Percentiles rank a stretch among this genome's conserved stretches.
Evolutionary conservation across 2,797 vertebrate species (phyloP).

Genomic region (Pantherophis vulpinus): DNA sequence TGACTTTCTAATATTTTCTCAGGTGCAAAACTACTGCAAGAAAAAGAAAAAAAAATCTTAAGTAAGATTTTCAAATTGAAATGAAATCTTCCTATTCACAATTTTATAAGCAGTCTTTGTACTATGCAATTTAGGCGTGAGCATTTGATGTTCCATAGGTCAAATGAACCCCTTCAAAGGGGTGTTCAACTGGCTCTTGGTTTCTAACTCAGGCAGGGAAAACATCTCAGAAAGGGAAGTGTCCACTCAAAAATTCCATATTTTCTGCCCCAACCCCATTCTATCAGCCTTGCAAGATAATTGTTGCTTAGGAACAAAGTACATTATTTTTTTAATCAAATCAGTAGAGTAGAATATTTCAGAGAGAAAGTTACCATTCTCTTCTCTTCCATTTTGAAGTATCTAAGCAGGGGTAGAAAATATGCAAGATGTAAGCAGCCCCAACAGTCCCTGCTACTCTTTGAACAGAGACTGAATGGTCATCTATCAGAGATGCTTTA

Average conservation of each 20-base stretch:
- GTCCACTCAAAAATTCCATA: background rate
- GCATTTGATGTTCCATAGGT: background rate
- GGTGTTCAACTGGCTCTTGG: background rate
- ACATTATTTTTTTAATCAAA: constrained; percentile 24
- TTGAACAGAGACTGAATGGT: background rate
- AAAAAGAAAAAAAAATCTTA: background rate
- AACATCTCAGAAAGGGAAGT: no score
- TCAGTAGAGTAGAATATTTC: background rate
- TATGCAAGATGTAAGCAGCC: background rate
- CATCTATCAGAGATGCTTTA: background rate
- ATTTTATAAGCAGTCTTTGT: background rate
- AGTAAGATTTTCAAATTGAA: constrained; percentile 7
- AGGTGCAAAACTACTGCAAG: constrained; percentile 12
- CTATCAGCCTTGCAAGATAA: background rate
- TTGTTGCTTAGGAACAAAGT: background rate
- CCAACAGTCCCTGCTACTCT: background rate
- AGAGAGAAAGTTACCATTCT: background rate
- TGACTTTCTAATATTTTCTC: constrained; percentile 13
- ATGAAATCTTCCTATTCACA: background rate
- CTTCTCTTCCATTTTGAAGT: background rate
- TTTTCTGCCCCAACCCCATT: background rate
- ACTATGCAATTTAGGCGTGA: background rate
- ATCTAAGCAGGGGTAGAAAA: background rate
- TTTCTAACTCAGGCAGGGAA: background rate
- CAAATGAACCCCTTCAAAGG: background rate